phyloP scores from a whole-genome alignment of 2,888 invertebrate genomes.

The Pyrocoelia pectoralis region DNA sequence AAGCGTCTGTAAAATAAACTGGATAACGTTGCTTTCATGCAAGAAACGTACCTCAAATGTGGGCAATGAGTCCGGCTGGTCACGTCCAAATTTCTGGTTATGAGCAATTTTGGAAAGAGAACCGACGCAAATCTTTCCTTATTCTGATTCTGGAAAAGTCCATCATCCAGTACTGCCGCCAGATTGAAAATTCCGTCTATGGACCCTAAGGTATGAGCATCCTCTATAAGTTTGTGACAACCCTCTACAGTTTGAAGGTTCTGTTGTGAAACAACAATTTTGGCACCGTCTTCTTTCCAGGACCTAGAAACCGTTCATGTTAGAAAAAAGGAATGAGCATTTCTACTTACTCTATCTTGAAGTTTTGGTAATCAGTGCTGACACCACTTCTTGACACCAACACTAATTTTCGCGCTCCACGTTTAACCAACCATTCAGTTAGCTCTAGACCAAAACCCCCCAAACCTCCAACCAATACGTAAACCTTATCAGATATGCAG shows the following conservation, averaged over 20 bases:
- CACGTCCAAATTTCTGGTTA: conserved; percentile 75
- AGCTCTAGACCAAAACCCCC: conserved; percentile 94
- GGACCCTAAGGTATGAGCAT: conserved; percentile 71
- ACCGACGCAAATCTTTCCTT: conserved; percentile 72
- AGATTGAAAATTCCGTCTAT: too few relatives aligned
- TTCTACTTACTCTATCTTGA: conserved; percentile 61
- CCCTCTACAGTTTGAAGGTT: conserved; percentile 77
- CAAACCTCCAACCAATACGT: conserved; percentile 80
- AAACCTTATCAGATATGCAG: conserved; percentile 61
- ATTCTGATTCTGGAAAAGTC: conserved; percentile 79
- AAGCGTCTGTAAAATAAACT: conserved; percentile 68
- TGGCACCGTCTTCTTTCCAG: conserved; percentile 61
- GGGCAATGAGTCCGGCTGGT: conserved; percentile 70
- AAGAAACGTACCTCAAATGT: conserved; percentile 60
- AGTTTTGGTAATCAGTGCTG: conserved; percentile 82
- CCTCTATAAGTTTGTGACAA: conserved; percentile 72
- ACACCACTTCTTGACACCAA: conserved; percentile 84
- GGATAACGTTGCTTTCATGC: conserved; percentile 86
- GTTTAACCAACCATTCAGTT: conserved; percentile 83
- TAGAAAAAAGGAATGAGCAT: conserved; percentile 47
- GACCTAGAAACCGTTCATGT: conserved; percentile 53
- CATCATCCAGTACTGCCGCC: conserved; percentile 78
- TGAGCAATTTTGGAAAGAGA: conserved; percentile 80
- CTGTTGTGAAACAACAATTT: conserved; percentile 72
- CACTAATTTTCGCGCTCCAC: conserved; percentile 81